Conservation (phyloP, 2,113 vertebrate species). For the Varanus komodoensis region DNA sequence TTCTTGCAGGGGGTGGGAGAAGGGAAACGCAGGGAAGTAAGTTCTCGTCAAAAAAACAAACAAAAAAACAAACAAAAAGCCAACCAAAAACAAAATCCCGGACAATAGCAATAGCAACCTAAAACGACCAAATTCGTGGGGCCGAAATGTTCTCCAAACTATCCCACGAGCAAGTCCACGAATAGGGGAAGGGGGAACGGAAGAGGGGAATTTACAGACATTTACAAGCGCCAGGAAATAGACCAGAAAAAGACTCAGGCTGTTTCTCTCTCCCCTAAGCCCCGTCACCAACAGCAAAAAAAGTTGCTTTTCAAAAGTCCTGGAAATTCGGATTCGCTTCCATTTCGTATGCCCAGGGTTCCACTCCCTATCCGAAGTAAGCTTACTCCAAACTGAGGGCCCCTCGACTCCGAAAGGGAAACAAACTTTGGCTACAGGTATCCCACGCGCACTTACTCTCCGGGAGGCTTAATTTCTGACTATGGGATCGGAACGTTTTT, state of each 20-base stretch:
- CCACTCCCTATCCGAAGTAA: too few relatives aligned
- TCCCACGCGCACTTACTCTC: too few relatives aligned
- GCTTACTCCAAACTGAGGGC: background rate
- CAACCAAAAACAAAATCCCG: too few relatives aligned
- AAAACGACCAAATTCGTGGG: slow-evolving; percentile 68
- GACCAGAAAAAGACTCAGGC: background rate
- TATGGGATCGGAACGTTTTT: background rate
- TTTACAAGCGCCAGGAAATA: background rate
- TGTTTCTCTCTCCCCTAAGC: background rate
- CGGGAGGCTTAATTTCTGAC: background rate
- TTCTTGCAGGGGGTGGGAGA: slow-evolving; percentile 26
- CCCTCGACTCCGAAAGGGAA: background rate
- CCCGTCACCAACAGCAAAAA: background rate
- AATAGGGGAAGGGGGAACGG: background rate
- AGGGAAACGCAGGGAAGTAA: slow-evolving; percentile 14
- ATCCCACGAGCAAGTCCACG: background rate
- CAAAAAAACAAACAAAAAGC: slow-evolving; percentile 41
- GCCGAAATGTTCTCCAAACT: slow-evolving; percentile 76
- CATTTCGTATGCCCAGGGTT: background rate
- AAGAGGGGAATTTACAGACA: background rate
- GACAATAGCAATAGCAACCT: slow-evolving; percentile 54
- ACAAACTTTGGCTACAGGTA: background rate
- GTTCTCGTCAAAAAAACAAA: slow-evolving; percentile 66
- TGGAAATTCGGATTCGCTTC: background rate
- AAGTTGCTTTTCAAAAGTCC: background rate